Percentiles rank a stretch among this genome's conserved stretches.
Conservation (phyloP, 2,113 vertebrate species). For the pig (Sus scrofa) region T2T-Sscrofa CM000827.6:68858501-68859000, state of each 20-base stretch:
- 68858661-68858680: not conserved
- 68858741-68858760: not conserved
- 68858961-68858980: not conserved
- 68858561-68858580: not conserved
- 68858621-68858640: not conserved
- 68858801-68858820: not conserved
- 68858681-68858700: too few species aligned
- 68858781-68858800: not conserved
- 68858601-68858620: not conserved
- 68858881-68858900: not conserved
- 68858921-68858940: not conserved
- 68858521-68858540: not conserved
- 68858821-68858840: not conserved
- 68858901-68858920: not conserved
- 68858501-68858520: not conserved
- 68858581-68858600: not conserved
- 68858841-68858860: not conserved
- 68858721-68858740: not conserved
- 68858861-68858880: not conserved
- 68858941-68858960: not conserved
- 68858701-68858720: not conserved
- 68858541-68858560: not conserved
- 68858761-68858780: not conserved
- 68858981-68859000: not conserved
- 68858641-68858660: not conserved